Evolutionary conservation across 2,797 vertebrate genomes (phyloP).

Genomic region (Malurus leucopterus): DNA sequence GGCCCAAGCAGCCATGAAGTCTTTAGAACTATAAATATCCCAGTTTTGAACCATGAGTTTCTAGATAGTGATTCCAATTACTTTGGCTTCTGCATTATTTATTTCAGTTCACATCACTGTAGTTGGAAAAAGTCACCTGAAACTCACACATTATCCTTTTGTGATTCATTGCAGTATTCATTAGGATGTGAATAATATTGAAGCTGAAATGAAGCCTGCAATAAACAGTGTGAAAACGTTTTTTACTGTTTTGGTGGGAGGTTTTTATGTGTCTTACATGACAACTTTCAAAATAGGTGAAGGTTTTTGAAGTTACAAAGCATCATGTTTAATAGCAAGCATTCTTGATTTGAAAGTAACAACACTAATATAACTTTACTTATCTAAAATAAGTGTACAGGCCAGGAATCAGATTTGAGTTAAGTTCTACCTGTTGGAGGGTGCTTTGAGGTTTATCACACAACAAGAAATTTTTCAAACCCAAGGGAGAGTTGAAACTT

Average conservation of each 20-base stretch:
- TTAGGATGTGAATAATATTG: neutral
- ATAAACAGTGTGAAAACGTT: neutral
- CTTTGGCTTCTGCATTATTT: neutral
- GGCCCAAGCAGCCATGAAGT: neutral
- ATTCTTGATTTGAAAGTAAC: neutral
- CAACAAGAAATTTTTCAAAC: neutral
- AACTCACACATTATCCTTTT: neutral
- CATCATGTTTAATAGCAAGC: neutral
- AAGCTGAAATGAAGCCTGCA: neutral
- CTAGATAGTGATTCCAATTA: neutral
- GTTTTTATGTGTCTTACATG: neutral
- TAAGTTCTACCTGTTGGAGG: neutral
- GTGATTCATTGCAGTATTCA: neutral
- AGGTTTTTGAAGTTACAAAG: neutral
- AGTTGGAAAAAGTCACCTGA: neutral
- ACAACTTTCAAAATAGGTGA: neutral
- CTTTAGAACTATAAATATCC: neutral
- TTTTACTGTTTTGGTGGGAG: neutral
- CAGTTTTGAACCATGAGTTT: neutral
- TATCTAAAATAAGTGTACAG: neutral
- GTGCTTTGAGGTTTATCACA: neutral
- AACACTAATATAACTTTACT: neutral
- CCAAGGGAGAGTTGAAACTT: neutral
- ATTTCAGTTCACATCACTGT: neutral
- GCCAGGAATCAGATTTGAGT: neutral